Base-by-base conservation (phyloP, 2,888 invertebrate species). In the Drosophila flavopinicola region DNA sequence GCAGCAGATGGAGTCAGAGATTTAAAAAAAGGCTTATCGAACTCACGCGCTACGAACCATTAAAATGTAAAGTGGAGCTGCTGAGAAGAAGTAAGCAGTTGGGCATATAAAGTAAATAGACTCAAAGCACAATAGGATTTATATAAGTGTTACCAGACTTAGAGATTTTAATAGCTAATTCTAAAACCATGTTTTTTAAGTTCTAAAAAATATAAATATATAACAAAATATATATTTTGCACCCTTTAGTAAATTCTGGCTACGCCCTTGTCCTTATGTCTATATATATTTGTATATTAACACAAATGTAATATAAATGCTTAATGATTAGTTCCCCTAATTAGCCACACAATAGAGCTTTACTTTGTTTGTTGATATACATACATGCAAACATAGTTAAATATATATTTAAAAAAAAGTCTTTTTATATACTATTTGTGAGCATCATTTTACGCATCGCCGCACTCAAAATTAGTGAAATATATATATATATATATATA, bases 261-360 rank as follows among this genome's bases (percentile, higher is more conserved):
- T n/a, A n/a, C n/a, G n/a, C n/a, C n/a, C n/a, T n/a, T n/a, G n/a
- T n/a, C n/a, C n/a, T 13, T 2, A 25, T 15, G 13, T 9, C 6
- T 5, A 20, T 30, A 29, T 7, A 29, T 5, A 20, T 30, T 30
- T 44, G 9, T 30, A 9, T 10, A 27, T 6, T 2, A 1, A 25
- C 30, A 9, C 20, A 9, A 9, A 27, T 3, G 2, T 2, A 25
- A 3, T 7, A n/a, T 2, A 11, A 9, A 1, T 13, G n/a, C 5
- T n/a, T 6, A 23, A 15, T 30, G 44, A 58, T 58, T 58, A 44
- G 29, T 25, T 41, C 27, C 23, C 10, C 38, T 44, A 61, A 71
- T 79, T 75, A 83, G 71, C 57, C 29, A 38, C 32, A 78, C 76
- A 69, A 76, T 78, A 24, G 57, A 48, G 20, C 41, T 51, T 25